phyloP scores from a whole-genome alignment of 2,888 invertebrate genomes.

The Lasioglossum lativentre region DNA sequence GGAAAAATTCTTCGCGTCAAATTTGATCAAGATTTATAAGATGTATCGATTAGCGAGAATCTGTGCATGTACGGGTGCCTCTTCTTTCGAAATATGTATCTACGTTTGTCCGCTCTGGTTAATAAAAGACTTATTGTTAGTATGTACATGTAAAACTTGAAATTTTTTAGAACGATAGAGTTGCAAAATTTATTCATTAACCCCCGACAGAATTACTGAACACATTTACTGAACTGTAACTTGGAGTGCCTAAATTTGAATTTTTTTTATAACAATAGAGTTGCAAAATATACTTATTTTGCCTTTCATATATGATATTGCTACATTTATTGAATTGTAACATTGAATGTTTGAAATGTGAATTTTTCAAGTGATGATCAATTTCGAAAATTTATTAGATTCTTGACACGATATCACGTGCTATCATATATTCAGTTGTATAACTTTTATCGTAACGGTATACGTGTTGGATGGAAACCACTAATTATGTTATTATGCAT shows the following conservation, averaged over 20 bases:
- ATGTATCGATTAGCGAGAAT: not conserved
- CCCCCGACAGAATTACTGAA: not conserved
- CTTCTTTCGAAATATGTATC: not conserved
- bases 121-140: not conserved
- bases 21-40: not conserved
- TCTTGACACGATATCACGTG: too few relatives aligned
- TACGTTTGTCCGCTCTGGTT: not conserved
- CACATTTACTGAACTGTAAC: too few relatives aligned
- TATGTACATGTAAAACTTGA: too few relatives aligned
- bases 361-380: not conserved
- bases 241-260: too few relatives aligned
- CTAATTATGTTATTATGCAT: conserved; percentile 5
- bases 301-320: too few relatives aligned
- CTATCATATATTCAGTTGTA: not conserved
- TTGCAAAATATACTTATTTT: not conserved
- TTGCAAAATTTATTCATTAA: not conserved
- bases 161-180: not conserved
- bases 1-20: not conserved
- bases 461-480: not conserved
- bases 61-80: not conserved
- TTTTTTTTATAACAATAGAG: not conserved
- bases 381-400: not conserved
- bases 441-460: not conserved
- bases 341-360: not conserved
- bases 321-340: not conserved